phyloP scores from a whole-genome alignment of 2,113 vertebrate genomes.

The Nannospalax galili region DNA sequence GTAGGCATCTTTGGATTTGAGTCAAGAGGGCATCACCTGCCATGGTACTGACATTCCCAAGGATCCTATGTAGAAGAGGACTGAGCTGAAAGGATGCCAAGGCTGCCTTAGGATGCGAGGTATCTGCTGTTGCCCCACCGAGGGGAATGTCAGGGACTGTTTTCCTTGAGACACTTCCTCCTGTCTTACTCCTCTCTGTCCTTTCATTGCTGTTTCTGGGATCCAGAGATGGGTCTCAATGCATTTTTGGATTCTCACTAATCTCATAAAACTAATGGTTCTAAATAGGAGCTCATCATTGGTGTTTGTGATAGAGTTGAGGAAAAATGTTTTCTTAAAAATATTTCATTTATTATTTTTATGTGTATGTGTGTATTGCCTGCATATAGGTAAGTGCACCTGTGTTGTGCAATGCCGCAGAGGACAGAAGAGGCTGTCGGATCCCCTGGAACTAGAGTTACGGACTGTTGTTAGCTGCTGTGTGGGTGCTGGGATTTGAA shows the following conservation, averaged over 20 bases:
- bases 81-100: not conserved
- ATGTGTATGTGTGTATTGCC: no score
- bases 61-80: not conserved
- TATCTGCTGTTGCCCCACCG: not conserved
- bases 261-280: not conserved
- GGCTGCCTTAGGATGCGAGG: not conserved
- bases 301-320: not conserved
- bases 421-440: no score
- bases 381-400: no score
- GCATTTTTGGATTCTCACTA: not conserved
- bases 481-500: no score
- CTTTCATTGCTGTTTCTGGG: not conserved
- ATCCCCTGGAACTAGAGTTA: no score
- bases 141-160: not conserved
- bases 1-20: no score
- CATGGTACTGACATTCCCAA: no score
- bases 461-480: no score
- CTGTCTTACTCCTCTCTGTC: not conserved
- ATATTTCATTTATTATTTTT: no score
- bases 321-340: slow-evolving; percentile 10
- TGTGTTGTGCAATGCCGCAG: no score
- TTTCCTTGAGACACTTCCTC: not conserved
- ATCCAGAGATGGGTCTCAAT: not conserved
- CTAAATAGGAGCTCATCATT: not conserved
- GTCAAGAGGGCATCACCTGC: no score